phyloP scores from a whole-genome alignment of 2,797 vertebrate genomes.

The Coluber constrictor region DNA sequence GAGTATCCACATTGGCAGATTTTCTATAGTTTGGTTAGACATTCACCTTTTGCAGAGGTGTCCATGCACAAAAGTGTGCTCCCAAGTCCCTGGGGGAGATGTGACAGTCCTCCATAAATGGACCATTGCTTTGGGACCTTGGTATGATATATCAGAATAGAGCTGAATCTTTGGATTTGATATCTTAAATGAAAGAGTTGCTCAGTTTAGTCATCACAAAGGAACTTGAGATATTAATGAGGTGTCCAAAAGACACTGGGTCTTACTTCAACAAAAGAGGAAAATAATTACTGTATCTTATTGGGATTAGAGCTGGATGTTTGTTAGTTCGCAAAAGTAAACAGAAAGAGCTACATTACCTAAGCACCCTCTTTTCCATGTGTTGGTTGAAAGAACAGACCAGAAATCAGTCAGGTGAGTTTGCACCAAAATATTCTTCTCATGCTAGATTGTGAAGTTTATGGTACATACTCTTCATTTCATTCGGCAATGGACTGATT shows the following conservation, averaged over 20 bases:
- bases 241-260: not conserved
- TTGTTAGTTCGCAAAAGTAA: not conserved
- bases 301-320: not conserved
- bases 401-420: not conserved
- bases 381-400: not conserved
- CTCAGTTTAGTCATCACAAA: not conserved
- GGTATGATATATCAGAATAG: not conserved
- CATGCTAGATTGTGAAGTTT: not conserved
- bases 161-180: not conserved
- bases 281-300: not conserved
- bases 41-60: not conserved
- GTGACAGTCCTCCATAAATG: not conserved
- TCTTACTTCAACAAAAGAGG: not conserved
- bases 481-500: not conserved
- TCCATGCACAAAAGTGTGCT: not conserved
- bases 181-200: not conserved
- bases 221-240: not conserved
- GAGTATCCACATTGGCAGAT: not conserved
- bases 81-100: not conserved
- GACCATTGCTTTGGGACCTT: not conserved
- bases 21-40: not conserved
- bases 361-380: not conserved
- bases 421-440: not conserved
- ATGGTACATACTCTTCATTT: not conserved
- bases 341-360: not conserved